Base-by-base conservation (phyloP, 2,113 vertebrate genomes). In the Sebastes fasciatus region DNA sequence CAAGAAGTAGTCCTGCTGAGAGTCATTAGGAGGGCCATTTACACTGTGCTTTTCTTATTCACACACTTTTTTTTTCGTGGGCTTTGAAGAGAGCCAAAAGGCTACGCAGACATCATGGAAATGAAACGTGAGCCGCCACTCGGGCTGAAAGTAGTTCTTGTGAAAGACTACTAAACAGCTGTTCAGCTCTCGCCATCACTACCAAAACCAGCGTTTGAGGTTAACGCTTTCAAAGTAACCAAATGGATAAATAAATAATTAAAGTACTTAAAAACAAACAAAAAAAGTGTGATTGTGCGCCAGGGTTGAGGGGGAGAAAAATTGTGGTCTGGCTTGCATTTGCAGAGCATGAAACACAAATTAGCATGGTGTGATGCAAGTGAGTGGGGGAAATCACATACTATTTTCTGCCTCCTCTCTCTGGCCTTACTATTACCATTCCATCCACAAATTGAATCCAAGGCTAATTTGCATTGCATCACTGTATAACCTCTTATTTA, bases 1-100 rank as follows among this genome's bases (percentile, higher is more conserved):
- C 75, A 92, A 90, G 90, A 80, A 88, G 89, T 88, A 84, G 91
- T 90, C 94, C 93, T 94, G 94, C 94, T 94, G 94, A 92, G 94
- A 93, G 93, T 94, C 94, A 95, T 96, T 95, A 95, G 91, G 84
- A 90, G 78, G 88, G 89, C 91, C 93, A 94, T 96, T 96, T 94
- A 92, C 85, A 85, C 79, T 86, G 84, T 23, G 87, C 88, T 91
- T 91, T 89, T 93, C 90, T 86, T 93, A 89, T 91, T 90, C 92
- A 87, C 86, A 91, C 88, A 93, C 90, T 90, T 94, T 93, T 94
- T 93, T 93, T 90, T 87, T 69, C 77, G 79, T 73, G 72, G 82
- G 77, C 85, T 95, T 94, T 94, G 92, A 93, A 92, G 87, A 92
- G 69, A 89, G 58, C 79, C 91, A 88, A 83, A 48, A 89, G 89